A percentile compares a stretch with the other conserved stretches of the same genome.
phyloP scores from a whole-genome alignment of 2,888 invertebrate genomes.

The Danaus chrysippus region DNA sequence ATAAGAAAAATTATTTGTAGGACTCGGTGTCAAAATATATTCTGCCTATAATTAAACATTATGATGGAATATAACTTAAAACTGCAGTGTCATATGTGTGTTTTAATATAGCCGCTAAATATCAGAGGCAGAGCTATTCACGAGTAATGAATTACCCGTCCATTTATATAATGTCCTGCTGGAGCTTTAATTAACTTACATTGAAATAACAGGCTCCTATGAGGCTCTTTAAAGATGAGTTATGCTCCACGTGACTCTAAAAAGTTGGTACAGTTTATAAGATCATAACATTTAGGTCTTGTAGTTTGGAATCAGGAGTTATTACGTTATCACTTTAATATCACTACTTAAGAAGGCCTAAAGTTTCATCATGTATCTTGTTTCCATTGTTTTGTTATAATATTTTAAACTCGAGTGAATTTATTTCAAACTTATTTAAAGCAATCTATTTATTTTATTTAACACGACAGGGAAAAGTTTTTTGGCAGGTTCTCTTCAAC shows the following conservation, averaged over 20 bases:
- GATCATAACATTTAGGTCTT: background rate
- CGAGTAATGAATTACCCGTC: slow-evolving; percentile 4
- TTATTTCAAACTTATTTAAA: background rate
- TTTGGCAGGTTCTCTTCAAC: slow-evolving; percentile 1
- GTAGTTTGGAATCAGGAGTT: background rate
- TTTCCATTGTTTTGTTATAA: background rate
- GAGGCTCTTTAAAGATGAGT: slow-evolving; percentile 52
- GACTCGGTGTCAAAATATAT: too few relatives aligned
- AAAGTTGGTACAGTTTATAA: background rate
- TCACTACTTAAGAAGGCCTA: too few relatives aligned
- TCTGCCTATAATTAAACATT: too few relatives aligned
- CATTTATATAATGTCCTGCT: slow-evolving; percentile 6
- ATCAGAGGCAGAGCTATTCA: slow-evolving; percentile 7
- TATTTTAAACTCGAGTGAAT: background rate
- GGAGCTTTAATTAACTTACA: slow-evolving; percentile 6
- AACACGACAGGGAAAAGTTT: background rate
- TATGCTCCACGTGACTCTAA: background rate
- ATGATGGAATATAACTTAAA: too few relatives aligned
- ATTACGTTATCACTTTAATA: background rate
- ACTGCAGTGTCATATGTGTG: too few relatives aligned
- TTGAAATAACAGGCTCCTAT: slow-evolving; percentile 39
- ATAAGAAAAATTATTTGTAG: too few relatives aligned
- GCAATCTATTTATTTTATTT: background rate
- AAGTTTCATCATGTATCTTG: background rate
- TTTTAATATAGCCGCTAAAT: background rate